phyloP scores from a whole-genome alignment of 64 coral and sea anemone species.

The Montipora sp. region DNA sequence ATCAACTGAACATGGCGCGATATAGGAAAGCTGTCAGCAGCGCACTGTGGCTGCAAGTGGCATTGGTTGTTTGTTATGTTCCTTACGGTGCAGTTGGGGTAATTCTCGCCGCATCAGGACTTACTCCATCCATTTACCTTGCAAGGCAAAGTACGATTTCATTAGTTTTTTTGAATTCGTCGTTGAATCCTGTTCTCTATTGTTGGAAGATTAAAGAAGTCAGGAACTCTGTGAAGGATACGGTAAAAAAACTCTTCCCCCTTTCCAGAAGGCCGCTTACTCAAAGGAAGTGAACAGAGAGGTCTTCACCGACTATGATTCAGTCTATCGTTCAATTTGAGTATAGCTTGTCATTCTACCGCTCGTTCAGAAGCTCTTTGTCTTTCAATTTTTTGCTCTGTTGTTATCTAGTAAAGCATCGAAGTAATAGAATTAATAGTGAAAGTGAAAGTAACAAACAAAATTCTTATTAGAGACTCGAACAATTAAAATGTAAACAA shows the following conservation, averaged over 20 bases:
- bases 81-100: background rate
- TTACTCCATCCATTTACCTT: background rate
- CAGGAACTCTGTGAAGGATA: background rate
- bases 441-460: too few species aligned
- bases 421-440: too few species aligned
- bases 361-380: too few species aligned
- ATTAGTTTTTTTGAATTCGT: background rate
- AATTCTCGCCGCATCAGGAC: background rate
- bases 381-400: too few species aligned
- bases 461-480: too few species aligned
- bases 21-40: background rate
- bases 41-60: background rate
- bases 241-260: background rate
- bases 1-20: background rate
- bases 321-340: too few species aligned
- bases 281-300: too few species aligned
- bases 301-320: too few species aligned
- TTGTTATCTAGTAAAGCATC: too few species aligned
- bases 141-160: background rate
- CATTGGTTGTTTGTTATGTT: background rate
- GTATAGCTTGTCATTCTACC: too few species aligned
- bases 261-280: too few species aligned
- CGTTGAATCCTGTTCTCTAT: background rate
- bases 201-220: slow-evolving; percentile 2
- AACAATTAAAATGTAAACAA: too few species aligned